Conservation (phyloP, 2,888 invertebrate genomes). For the Mesorhabditis spiculigera region DNA sequence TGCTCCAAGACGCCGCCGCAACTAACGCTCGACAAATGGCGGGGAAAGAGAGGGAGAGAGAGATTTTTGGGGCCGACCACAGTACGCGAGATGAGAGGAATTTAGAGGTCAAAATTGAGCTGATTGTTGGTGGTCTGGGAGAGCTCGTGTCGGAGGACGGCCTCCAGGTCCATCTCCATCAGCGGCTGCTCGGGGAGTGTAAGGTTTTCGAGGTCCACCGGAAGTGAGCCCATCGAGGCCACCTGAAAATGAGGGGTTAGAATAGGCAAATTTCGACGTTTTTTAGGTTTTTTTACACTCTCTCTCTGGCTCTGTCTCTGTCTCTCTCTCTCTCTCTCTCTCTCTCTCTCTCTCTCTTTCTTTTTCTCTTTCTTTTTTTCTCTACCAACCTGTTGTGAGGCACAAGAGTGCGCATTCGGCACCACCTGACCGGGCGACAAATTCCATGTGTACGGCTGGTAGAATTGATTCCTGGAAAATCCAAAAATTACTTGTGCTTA, state of each 20-base stretch:
- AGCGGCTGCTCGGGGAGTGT: slow-evolving; percentile 45
- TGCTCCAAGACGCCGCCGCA: too few species aligned
- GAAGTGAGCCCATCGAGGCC: slow-evolving; percentile 32
- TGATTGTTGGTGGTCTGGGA: slow-evolving; percentile 37
- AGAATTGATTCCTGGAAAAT: slow-evolving; percentile 9
- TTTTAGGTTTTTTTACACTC: too few species aligned
- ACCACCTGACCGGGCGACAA: neutral
- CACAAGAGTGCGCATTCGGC: slow-evolving; percentile 26
- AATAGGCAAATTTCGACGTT: too few species aligned
- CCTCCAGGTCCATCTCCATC: slow-evolving; percentile 49
- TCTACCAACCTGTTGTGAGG: slow-evolving; percentile 23
- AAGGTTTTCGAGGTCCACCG: slow-evolving; percentile 52
- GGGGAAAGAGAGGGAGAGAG: neutral
- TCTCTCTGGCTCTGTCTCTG: too few species aligned
- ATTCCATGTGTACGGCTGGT: slow-evolving; percentile 7
- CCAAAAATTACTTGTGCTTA: too few species aligned
- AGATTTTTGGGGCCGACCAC: neutral
- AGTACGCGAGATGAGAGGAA: neutral
- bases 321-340: neutral
- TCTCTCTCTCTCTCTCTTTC: too few species aligned
- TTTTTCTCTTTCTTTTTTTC: too few species aligned
- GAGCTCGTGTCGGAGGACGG: slow-evolving; percentile 48
- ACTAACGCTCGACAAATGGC: too few species aligned
- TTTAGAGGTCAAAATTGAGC: slow-evolving; percentile 39
- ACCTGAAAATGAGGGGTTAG: slow-evolving; percentile 7